These are phyloP conservation scores for Danio choprae DNA, from an alignment of 2,797 vertebrate genomes.

Conservation along the genomic window DNA sequence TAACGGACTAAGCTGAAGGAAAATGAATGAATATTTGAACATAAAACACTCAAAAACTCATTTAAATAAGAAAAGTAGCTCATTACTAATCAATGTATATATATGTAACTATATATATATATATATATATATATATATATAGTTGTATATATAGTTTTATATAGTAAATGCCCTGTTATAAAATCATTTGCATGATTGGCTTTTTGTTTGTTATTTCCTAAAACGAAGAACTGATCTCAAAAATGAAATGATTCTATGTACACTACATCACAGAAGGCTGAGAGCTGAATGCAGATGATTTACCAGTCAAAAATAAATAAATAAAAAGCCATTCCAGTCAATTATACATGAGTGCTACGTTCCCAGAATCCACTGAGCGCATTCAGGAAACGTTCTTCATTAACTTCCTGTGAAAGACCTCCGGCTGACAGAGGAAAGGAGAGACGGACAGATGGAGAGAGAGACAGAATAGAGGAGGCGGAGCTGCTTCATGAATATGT, in stretches of 20 bases:
- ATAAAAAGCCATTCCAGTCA: constrained; percentile 73
- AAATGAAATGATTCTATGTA: background rate
- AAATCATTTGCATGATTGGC: background rate
- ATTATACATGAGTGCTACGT: constrained; percentile 72
- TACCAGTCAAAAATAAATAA: constrained; percentile 62
- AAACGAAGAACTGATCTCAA: background rate
- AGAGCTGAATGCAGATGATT: background rate
- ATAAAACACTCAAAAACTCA: too few species aligned
- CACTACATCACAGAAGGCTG: background rate
- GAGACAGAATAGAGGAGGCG: constrained; percentile 58
- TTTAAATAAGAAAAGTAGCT: too few species aligned
- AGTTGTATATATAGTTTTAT: too few species aligned
- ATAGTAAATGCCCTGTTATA: too few species aligned
- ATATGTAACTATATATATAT: too few species aligned
- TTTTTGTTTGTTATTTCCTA: background rate
- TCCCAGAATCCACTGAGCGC: constrained; percentile 72
- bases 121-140: too few species aligned
- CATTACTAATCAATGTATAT: too few species aligned
- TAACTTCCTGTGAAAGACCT: constrained; percentile 77
- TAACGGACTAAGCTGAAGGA: too few species aligned
- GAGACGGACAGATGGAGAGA: constrained; percentile 26
- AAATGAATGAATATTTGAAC: too few species aligned
- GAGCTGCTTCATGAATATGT: constrained; percentile 34
- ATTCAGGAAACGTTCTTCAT: constrained; percentile 72
- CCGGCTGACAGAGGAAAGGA: constrained; percentile 72